Conservation (phyloP, 2,113 vertebrate species). For the Eurystomus gularis region DNA sequence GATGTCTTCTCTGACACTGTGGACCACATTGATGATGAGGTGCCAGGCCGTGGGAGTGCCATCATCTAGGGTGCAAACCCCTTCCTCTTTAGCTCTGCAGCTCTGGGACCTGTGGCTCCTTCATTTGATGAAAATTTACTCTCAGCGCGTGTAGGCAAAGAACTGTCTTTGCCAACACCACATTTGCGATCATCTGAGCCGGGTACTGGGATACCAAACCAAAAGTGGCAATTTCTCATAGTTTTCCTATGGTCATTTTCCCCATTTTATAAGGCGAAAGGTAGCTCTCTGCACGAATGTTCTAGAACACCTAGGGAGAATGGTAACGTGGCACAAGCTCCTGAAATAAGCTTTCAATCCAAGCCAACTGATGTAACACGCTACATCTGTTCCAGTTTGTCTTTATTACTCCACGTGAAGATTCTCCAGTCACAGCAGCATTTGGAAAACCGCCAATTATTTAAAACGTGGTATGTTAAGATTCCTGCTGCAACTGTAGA, state of each 20-base stretch:
- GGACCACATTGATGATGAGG: not conserved
- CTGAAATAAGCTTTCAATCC: not conserved
- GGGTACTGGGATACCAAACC: not conserved
- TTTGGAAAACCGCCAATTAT: not conserved
- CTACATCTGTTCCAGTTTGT: not conserved
- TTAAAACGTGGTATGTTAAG: not conserved
- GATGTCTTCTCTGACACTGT: not conserved
- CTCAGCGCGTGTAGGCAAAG: not conserved
- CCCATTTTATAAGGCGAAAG: not conserved
- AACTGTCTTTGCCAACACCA: not conserved
- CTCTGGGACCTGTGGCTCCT: not conserved
- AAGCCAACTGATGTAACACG: not conserved
- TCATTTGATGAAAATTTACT: not conserved
- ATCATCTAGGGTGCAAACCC: not conserved
- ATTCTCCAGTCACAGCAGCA: not conserved
- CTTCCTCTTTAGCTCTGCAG: not conserved
- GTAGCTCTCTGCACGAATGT: rapidly evolving
- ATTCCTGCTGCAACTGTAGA: not conserved
- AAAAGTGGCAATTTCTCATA: not conserved
- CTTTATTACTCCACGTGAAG: not conserved
- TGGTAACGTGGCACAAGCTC: not conserved
- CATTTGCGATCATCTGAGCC: too few relatives aligned
- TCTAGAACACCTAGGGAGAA: not conserved
- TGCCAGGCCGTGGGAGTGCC: rapidly evolving
- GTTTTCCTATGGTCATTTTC: not conserved